These are phyloP conservation scores for Euura saliciscinereae DNA, from an alignment of 1,140 invertebrate genomes.

Conservation along the genomic window DNA sequence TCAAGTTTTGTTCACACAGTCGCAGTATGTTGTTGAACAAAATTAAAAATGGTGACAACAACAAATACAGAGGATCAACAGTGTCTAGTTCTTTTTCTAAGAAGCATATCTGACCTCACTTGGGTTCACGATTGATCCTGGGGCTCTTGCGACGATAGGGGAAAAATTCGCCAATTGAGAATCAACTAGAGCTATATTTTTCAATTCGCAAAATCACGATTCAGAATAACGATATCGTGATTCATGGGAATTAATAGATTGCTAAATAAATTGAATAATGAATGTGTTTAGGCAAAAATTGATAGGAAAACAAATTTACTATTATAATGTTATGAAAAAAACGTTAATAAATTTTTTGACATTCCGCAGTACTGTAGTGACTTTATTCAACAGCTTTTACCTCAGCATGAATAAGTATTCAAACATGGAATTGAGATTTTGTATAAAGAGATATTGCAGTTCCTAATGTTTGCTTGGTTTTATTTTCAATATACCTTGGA, in stretches of 20 bases:
- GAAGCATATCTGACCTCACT: background rate
- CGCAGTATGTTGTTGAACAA: too few relatives aligned
- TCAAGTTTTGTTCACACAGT: too few relatives aligned
- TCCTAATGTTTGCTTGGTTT: background rate
- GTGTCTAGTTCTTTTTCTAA: too few relatives aligned
- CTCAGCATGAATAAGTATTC: background rate
- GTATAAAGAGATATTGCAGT: background rate
- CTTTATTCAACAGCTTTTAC: background rate
- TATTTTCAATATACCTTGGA: too few relatives aligned
- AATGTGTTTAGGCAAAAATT: background rate
- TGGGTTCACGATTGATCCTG: background rate
- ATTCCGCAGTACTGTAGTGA: background rate
- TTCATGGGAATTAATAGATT: background rate
- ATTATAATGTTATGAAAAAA: background rate
- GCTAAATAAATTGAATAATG: background rate
- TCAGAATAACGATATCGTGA: background rate
- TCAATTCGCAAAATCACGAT: background rate
- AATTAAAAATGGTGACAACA: too few relatives aligned
- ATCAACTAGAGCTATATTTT: background rate
- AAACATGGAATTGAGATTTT: background rate
- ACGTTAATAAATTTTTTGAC: background rate
- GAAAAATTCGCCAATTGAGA: background rate
- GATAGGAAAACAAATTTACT: background rate
- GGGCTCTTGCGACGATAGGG: background rate
- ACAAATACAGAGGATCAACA: too few relatives aligned